phyloP scores from a whole-genome alignment of 2,113 vertebrate genomes.

The Corythoichthys haematopterus region DNA sequence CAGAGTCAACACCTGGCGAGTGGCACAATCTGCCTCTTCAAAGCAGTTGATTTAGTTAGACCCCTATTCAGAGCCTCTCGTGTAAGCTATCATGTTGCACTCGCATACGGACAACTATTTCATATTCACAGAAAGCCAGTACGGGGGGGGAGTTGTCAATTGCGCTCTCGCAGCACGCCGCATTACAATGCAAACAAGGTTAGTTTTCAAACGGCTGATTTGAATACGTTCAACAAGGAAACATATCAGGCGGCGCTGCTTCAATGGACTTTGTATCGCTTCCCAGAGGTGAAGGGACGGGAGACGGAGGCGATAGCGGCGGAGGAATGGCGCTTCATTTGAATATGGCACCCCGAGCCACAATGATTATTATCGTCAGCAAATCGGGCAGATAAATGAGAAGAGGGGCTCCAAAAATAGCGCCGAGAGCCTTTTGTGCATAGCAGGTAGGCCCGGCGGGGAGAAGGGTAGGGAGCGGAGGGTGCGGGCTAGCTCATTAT shows the following conservation, averaged over 20 bases:
- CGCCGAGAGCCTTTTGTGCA: conserved; percentile 70
- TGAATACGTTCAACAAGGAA: conserved; percentile 76
- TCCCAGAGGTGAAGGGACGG: conserved; percentile 39
- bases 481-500: conserved; percentile 64
- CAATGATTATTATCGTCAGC: conserved; percentile 80
- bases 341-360: conserved; percentile 79
- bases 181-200: conserved; percentile 82
- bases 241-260: conserved; percentile 61
- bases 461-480: conserved; percentile 38
- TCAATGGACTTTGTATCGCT: conserved; percentile 65
- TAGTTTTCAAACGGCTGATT: conserved; percentile 81
- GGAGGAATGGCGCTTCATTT: conserved; percentile 79
- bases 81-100: conserved; percentile 79
- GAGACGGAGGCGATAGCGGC: conserved; percentile 61
- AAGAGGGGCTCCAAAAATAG: conserved; percentile 78
- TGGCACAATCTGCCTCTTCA: conserved; percentile 69
- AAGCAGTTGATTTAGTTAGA: conserved; percentile 81
- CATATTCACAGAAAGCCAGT: conserved; percentile 65
- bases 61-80: conserved; percentile 71
- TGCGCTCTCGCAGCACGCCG: conserved; percentile 58
- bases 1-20: conserved; percentile 68
- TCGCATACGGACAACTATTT: conserved; percentile 76
- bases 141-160: conserved; percentile 80
- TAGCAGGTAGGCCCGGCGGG: conserved; percentile 73
- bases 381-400: conserved; percentile 82